Conservation (phyloP, 1,140 invertebrate genomes). For the Drosophila nikananu region DNA sequence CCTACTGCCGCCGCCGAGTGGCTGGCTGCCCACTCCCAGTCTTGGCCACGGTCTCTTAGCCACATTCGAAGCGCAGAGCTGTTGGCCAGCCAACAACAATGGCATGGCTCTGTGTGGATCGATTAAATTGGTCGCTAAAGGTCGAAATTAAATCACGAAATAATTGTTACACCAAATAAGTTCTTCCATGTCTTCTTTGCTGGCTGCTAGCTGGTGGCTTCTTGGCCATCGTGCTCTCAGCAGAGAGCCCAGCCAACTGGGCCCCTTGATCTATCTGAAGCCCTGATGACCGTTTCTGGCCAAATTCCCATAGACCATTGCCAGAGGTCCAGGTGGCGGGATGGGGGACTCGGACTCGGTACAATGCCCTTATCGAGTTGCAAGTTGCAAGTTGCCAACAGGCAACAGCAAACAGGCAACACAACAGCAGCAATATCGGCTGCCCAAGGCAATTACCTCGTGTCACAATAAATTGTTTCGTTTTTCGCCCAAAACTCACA, state of each 20-base stretch:
- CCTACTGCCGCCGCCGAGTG: constrained; percentile 16
- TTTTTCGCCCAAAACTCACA: constrained; percentile 37
- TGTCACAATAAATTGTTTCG: constrained; percentile 82
- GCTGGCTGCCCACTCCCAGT: constrained; percentile 21
- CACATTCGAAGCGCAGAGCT: constrained; percentile 4
- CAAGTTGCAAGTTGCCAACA: constrained; percentile 32
- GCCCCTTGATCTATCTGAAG: constrained; percentile 59
- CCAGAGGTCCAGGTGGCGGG: constrained; percentile 28
- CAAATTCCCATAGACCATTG: constrained; percentile 13
- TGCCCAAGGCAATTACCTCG: constrained; percentile 73
- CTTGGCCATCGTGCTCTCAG: constrained; percentile 25
- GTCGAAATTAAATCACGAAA: constrained; percentile 85
- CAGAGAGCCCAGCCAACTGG: constrained; percentile 7
- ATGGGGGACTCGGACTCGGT: constrained; percentile 35
- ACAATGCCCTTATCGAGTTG: constrained; percentile 57
- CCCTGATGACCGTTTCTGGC: constrained; percentile 55
- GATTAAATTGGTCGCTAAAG: constrained; percentile 84
- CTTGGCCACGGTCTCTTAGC: constrained; percentile 17
- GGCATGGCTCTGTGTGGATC: constrained; percentile 66
- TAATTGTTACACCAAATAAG: constrained; percentile 84
- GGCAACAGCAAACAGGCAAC: constrained; percentile 2
- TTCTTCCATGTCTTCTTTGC: constrained; percentile 60
- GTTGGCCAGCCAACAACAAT: constrained; percentile 69
- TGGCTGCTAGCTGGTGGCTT: constrained; percentile 2
- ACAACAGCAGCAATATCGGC: constrained; percentile 45